Evolutionary conservation across 2,797 vertebrate species (phyloP).

Genomic region (Protosalanx chinensis): DNA sequence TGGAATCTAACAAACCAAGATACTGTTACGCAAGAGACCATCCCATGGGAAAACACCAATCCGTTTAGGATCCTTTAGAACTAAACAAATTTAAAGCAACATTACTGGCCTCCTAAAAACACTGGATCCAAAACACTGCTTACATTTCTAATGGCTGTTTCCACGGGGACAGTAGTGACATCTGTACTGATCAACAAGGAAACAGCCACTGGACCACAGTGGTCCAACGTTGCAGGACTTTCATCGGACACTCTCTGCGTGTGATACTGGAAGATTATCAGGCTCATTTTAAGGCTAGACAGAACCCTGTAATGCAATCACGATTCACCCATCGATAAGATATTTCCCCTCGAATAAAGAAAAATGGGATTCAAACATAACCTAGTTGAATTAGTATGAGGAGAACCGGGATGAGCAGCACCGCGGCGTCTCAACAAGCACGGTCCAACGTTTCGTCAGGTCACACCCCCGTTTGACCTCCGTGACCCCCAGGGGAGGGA

Average conservation of each 20-base stretch:
- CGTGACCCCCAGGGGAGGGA: conserved; percentile 24
- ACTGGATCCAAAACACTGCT: neutral
- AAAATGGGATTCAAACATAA: conserved; percentile 41
- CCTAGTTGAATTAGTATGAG: conserved; percentile 38
- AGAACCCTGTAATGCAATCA: conserved; percentile 33
- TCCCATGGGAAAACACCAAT: too few species aligned
- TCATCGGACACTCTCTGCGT: conserved; percentile 7
- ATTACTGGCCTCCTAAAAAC: conserved; percentile 32
- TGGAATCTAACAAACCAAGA: too few species aligned
- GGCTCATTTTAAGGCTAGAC: conserved; percentile 62
- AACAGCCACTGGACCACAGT: conserved; percentile 2
- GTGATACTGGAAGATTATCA: conserved; percentile 29
- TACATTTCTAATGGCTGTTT: neutral
- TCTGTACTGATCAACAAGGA: conserved; percentile 11
- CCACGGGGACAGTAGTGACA: neutral
- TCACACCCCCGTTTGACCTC: conserved; percentile 43
- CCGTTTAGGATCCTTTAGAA: neutral
- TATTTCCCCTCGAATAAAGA: conserved; percentile 16
- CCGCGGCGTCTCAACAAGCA: conserved; percentile 18
- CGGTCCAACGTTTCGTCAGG: conserved; percentile 48
- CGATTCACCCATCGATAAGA: conserved; percentile 2
- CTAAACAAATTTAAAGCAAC: conserved; percentile 12
- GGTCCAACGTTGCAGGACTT: neutral
- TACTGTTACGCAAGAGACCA: too few species aligned
- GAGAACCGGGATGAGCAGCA: conserved; percentile 51